These are phyloP conservation scores for Strigops habroptila DNA, from an alignment of 2,113 vertebrate species.

Conservation along the genomic window DNA sequence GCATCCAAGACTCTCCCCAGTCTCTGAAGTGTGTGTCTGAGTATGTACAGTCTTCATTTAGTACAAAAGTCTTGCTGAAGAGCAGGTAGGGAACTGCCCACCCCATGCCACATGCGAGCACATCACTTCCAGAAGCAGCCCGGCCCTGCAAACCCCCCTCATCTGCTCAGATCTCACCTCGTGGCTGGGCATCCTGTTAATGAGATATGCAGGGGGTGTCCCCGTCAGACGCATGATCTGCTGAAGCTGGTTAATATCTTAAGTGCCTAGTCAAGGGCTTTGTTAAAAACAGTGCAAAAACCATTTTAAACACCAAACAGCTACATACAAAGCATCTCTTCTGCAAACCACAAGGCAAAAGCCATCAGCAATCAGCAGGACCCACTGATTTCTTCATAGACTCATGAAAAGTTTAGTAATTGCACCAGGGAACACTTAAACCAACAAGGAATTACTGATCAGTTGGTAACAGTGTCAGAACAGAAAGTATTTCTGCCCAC, in stretches of 20 bases:
- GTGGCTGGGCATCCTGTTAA: constrained; percentile 99
- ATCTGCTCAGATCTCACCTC: constrained; percentile 88
- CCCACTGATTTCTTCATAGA: neutral
- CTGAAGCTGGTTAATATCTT: constrained; percentile 99
- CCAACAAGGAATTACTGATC: neutral
- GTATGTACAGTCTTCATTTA: neutral
- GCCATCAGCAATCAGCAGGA: neutral
- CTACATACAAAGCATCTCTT: constrained; percentile 28
- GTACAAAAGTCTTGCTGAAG: neutral
- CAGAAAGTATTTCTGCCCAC: neutral
- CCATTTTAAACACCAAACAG: constrained; percentile 58
- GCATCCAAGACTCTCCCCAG: neutral
- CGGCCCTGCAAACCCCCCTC: constrained; percentile 22
- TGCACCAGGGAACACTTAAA: neutral
- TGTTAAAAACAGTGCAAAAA: constrained; percentile 78
- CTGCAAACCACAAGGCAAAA: constrained; percentile 34
- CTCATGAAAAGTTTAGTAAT: neutral
- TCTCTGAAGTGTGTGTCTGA: neutral
- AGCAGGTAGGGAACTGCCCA: neutral
- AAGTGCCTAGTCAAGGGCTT: constrained; percentile 90
- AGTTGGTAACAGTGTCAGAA: neutral
- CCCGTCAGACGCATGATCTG: constrained; percentile 99
- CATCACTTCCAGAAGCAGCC: neutral
- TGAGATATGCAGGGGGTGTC: constrained; percentile 95
- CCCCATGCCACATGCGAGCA: constrained; percentile 48